Base-by-base conservation (phyloP, 2,888 invertebrate species). In the Hydriomena furcata region DNA sequence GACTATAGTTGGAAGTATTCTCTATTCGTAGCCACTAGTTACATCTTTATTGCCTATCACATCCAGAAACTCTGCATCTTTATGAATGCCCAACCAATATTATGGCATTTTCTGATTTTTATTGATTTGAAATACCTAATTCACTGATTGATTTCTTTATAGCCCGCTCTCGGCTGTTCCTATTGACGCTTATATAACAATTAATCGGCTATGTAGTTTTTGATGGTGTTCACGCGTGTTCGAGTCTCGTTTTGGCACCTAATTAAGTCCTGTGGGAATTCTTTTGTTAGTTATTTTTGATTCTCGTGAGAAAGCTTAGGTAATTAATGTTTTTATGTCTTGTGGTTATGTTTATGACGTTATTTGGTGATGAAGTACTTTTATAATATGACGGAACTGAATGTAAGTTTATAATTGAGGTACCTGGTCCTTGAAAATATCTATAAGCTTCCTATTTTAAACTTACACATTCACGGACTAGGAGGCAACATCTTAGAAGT, bases 81-180 rank as follows among this genome's bases (percentile, higher is more conserved):
- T 58, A 63, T 68, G 65, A 70, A 74, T 62, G 67, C 68, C 75
- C 68, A 66, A 71, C 68, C 60, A 77, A 73, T 72, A 81, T 78
- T 81, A 82, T 73, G 68, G 79, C 78, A 74, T 82, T 86, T 85
- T 82, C 76, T 79, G 79, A 82, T 87, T 89, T 61, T 89, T 89
- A 90, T 89, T 88, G 88, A 89, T 88, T 89, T 82, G 87, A 84
- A 87, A 89, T 88, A 89, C 79, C 85, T 87, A 88, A 88, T 87
- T 77, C 78, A 66, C 80, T 87, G 88, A 90, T 90, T 89, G 89
- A 90, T 90, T 89, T 87, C 87, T 88, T 89, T 90, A 90, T 87
- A 85, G 88, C 84, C 73, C 64, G 76, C 72, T 77, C 75, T 77
- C 79, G 81, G 79, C 81, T 79, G 80, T 75, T 83, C 81, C 75